Evolutionary conservation across 2,113 vertebrate genomes (phyloP).

Genomic region (Gallinago paraguaiae): DNA sequence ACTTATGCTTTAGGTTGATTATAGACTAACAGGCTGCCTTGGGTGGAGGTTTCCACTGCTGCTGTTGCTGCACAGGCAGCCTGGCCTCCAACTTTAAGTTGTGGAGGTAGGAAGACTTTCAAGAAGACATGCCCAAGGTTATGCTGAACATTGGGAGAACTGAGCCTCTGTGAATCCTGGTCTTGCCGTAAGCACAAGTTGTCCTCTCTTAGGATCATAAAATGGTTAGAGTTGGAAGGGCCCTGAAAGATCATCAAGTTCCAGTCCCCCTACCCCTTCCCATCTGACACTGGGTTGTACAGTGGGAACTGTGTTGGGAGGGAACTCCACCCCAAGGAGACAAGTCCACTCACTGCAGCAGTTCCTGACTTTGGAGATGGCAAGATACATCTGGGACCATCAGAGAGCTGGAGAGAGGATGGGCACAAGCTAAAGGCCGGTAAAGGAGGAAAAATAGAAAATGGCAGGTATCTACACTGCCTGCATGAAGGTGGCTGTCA

Average conservation of each 20-base stretch:
- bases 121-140: background rate
- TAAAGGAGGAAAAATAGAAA: background rate
- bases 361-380: background rate
- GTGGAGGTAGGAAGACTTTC: background rate
- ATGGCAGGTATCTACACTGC: background rate
- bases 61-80: background rate
- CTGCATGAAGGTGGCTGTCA: background rate
- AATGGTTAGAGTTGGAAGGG: no score
- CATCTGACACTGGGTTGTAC: background rate
- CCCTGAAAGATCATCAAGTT: no score
- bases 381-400: background rate
- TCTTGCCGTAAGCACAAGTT: background rate
- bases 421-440: background rate
- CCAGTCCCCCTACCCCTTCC: no score
- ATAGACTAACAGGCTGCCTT: background rate
- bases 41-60: background rate
- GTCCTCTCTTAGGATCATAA: background rate
- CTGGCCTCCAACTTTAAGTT: background rate
- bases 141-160: background rate
- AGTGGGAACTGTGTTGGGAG: background rate
- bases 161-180: background rate
- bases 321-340: background rate
- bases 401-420: background rate
- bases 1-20: background rate
- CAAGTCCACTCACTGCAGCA: background rate